A percentile compares a stretch with the other conserved stretches of the same genome.
phyloP scores from a whole-genome alignment of 1,140 invertebrate genomes.

The Coelopa frigida region DNA sequence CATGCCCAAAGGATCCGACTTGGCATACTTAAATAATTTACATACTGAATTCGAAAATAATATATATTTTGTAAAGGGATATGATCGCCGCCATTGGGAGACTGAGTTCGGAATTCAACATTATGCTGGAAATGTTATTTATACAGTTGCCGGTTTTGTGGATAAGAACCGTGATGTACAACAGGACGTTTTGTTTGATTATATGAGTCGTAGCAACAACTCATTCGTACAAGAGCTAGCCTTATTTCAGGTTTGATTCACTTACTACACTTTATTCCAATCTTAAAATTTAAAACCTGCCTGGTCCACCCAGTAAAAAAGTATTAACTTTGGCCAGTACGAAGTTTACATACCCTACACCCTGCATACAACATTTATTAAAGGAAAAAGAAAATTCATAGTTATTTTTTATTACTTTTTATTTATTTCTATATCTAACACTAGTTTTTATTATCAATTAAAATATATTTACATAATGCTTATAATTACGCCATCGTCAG shows the following conservation, averaged over 20 bases:
- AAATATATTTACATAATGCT: no score
- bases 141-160: conserved; percentile 87
- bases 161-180: conserved; percentile 95
- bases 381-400: no score
- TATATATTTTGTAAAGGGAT: conserved; percentile 79
- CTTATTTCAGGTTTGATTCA: conserved; percentile 72
- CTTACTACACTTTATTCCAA: no score
- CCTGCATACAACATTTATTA: no score
- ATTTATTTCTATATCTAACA: no score
- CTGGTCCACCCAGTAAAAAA: no score
- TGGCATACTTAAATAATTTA: conserved; percentile 82
- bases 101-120: conserved; percentile 86
- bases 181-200: conserved; percentile 91
- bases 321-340: no score
- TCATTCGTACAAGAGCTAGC: conserved; percentile 84
- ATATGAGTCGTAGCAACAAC: conserved; percentile 79
- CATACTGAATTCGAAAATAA: conserved; percentile 84
- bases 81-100: conserved; percentile 82
- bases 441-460: no score
- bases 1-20: conserved; percentile 87
- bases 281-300: no score
- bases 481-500: no score
- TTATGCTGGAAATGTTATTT: conserved; percentile 91
- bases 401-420: no score
- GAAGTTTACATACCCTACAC: no score